phyloP scores from a whole-genome alignment of 2,888 invertebrate genomes.

The Diabrotica balteata region DNA sequence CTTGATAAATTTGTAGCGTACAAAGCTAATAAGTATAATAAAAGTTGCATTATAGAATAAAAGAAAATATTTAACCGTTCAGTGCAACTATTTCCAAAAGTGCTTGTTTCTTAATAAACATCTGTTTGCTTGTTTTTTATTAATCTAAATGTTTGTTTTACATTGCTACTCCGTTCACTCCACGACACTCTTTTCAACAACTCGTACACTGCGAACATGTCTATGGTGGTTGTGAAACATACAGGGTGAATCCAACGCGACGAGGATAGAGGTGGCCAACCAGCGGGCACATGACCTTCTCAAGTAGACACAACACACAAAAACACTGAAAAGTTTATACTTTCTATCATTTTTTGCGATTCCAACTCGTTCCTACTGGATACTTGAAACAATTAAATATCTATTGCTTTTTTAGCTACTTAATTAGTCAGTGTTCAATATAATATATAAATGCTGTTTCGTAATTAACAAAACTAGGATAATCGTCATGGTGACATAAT shows the following conservation, averaged over 20 bases:
- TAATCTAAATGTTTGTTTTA: slow-evolving; percentile 58
- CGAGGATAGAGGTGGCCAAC: slow-evolving; percentile 95
- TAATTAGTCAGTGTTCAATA: slow-evolving; percentile 1
- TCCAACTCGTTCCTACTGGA: slow-evolving; percentile 43
- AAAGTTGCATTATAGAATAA: no score
- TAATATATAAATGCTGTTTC: no score
- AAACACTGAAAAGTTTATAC: slow-evolving; percentile 46
- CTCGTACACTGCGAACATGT: slow-evolving; percentile 41
- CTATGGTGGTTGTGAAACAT: slow-evolving; percentile 36
- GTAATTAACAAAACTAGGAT: no score
- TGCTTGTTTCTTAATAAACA: slow-evolving; percentile 14
- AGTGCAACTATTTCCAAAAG: slow-evolving; percentile 1
- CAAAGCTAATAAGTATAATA: no score
- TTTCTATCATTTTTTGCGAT: slow-evolving; percentile 36
- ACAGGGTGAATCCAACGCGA: slow-evolving; percentile 91
- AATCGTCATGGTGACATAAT: no score
- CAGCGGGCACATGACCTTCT: slow-evolving; percentile 96
- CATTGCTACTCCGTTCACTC: slow-evolving; percentile 56
- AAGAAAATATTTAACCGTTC: no score
- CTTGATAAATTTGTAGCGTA: no score
- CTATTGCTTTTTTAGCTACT: slow-evolving; percentile 6
- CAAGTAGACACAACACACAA: slow-evolving; percentile 71
- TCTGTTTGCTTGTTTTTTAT: slow-evolving; percentile 42
- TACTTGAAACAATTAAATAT: slow-evolving; percentile 2
- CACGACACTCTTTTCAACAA: slow-evolving; percentile 46